These are phyloP conservation scores for Arbacia lixula DNA, from an alignment of 53 echinoderm and acorn worm species.

Conservation along the genomic window DNA sequence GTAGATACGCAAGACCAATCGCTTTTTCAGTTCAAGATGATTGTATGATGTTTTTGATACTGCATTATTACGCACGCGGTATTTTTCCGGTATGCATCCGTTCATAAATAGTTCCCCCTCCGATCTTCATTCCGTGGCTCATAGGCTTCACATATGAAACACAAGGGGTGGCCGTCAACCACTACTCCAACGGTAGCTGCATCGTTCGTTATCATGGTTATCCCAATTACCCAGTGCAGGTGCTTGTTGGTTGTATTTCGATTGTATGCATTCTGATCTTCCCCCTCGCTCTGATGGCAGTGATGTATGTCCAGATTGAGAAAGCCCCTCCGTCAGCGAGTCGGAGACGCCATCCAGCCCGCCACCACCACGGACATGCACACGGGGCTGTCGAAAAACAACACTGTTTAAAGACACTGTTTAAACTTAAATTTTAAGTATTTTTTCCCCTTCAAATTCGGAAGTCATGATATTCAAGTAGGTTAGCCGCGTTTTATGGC, in stretches of 20 bases:
- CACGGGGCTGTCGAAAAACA: constrained; percentile 10
- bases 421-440: too few species aligned
- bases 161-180: neutral
- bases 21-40: too few species aligned
- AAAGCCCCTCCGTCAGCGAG: constrained; percentile 25
- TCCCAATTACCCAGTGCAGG: neutral
- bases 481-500: too few species aligned
- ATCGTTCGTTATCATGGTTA: neutral
- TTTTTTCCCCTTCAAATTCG: too few species aligned
- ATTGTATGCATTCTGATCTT: constrained; percentile 18
- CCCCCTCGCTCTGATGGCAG: constrained; percentile 32
- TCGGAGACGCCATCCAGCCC: neutral
- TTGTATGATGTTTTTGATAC: too few species aligned
- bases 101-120: neutral
- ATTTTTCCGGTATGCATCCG: too few species aligned
- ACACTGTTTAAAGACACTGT: constrained; percentile 6
- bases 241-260: constrained; percentile 15
- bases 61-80: too few species aligned
- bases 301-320: constrained; percentile 40
- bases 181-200: neutral
- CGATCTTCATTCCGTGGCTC: neutral
- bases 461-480: too few species aligned
- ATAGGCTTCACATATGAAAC: neutral
- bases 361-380: neutral
- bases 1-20: too few species aligned